Evolutionary conservation across 2,797 vertebrate species (phyloP), one percentile per base, ranked within the genome.

Genomic region (Rhodeus uyekii): DNA sequence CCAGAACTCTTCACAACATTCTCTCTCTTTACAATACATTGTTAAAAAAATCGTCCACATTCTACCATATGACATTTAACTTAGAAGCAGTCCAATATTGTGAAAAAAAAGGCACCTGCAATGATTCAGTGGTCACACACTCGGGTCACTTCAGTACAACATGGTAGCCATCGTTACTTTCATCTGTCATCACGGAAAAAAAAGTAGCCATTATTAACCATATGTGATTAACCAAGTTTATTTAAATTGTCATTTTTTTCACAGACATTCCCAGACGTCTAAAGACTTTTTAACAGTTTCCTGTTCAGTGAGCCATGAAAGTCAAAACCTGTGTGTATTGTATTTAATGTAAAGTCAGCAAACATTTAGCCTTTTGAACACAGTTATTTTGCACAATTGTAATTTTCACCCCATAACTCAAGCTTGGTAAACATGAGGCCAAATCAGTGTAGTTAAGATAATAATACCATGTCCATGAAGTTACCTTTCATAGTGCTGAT

Each of bases 401-500:
- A n/a, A 65, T 65, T 78, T 65, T 78, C n/a, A 19, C 9, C 48
- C 3, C 16, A 29, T 29, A 68, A 68, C 46, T 67, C 6, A 16
- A 24, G 44, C 13, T 27, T 50, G 22, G 38, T 63, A 27, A 65
- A 36, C 42, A 36, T 8, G 2, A 9, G 8, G 19, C 24, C 8
- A 2, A 7, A 80, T 48, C 38, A 48, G 12, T 78, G 13, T 58
- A 58, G 46, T 39, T 19, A 4, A 38, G 16, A 71, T 69, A 63
- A 64, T 22, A 77, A 48, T 7, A 4, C 3, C 36, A 61, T 32
- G 53, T 53, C 75, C 24, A 19, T 72, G 2, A 14, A 75, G 36
- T 87, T 93, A 98, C 97, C 96, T 93, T 96, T 95, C 58, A 97
- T 90, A 34, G 95, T 95, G 90, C 94, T 96, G 92, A 98, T 96